These are phyloP conservation scores for Corythaixoides concolor DNA, from an alignment of 2,113 vertebrate species.

Conservation along the genomic window DNA sequence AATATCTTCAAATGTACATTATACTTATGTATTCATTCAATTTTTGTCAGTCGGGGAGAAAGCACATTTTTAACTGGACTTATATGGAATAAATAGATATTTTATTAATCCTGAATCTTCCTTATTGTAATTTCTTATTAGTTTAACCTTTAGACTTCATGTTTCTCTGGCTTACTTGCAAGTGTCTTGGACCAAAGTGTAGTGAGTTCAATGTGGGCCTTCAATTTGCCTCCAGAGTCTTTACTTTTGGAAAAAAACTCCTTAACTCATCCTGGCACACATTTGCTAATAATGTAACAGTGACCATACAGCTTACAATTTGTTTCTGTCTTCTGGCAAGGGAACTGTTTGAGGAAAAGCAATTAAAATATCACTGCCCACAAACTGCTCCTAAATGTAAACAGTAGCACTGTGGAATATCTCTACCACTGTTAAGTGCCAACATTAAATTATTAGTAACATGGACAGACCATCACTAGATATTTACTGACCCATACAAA, in stretches of 20 bases:
- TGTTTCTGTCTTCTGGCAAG: not conserved
- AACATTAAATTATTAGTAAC: not conserved
- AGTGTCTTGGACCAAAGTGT: not conserved
- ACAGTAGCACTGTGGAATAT: not conserved
- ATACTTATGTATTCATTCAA: not conserved
- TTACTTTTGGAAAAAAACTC: not conserved
- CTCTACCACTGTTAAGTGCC: not conserved
- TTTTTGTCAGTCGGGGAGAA: not conserved
- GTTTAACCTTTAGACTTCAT: not conserved
- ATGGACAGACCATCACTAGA: not conserved
- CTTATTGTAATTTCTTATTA: not conserved
- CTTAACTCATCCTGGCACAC: not conserved
- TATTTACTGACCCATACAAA: not conserved
- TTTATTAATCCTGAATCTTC: not conserved
- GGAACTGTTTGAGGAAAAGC: constrained; percentile 8
- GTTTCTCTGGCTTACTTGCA: not conserved
- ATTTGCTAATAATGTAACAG: not conserved
- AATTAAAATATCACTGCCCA: constrained; percentile 36
- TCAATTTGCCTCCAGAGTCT: not conserved
- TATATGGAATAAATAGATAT: not conserved
- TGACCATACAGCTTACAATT: not conserved
- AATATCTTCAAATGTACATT: not conserved
- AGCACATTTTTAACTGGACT: not conserved
- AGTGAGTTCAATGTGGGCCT: not conserved
- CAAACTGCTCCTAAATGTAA: constrained; percentile 25